Percentiles rank a stretch among this genome's conserved stretches.
These are phyloP conservation scores for Enteromius fasciolatus DNA, from an alignment of 2,797 vertebrate genomes.

Conservation along the genomic window DNA sequence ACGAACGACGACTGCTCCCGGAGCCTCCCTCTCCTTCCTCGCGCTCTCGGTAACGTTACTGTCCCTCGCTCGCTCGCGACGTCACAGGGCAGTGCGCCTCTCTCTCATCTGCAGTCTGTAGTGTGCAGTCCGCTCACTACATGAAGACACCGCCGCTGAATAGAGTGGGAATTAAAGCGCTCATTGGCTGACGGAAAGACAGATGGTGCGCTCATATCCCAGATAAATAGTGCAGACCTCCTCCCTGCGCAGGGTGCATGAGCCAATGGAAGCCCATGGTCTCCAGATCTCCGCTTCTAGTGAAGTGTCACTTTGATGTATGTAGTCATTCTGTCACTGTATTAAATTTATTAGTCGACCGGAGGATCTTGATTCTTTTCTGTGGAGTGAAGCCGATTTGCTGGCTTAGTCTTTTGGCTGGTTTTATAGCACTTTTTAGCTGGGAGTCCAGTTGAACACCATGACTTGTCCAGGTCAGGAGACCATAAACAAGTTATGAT, in stretches of 20 bases:
- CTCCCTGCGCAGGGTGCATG: slow-evolving; percentile 50
- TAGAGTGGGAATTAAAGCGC: slow-evolving; percentile 58
- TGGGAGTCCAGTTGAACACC: background rate
- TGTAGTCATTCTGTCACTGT: slow-evolving; percentile 58
- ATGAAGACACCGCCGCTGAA: slow-evolving; percentile 52
- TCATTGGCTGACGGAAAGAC: slow-evolving; percentile 67
- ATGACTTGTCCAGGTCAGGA: background rate
- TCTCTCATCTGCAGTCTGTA: slow-evolving; percentile 60
- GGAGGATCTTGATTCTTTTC: slow-evolving; percentile 38
- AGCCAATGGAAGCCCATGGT: slow-evolving; percentile 55
- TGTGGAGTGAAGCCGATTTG: slow-evolving; percentile 8
- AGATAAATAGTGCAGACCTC: slow-evolving; percentile 67
- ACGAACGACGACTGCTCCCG: slow-evolving; percentile 54
- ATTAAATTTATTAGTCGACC: slow-evolving; percentile 49
- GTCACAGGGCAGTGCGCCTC: slow-evolving; percentile 54
- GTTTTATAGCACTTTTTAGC: background rate
- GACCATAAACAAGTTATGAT: background rate
- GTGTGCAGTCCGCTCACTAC: slow-evolving; percentile 52
- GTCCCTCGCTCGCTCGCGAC: slow-evolving; percentile 49
- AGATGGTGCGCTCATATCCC: slow-evolving; percentile 61
- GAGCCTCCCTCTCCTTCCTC: slow-evolving; percentile 48
- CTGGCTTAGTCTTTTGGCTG: background rate
- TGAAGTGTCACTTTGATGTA: slow-evolving; percentile 66
- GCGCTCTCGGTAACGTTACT: slow-evolving; percentile 30
- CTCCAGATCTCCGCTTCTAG: slow-evolving; percentile 45